phyloP scores from a whole-genome alignment of 1,140 invertebrate genomes.

The Muscidifurax raptorellus region DNA sequence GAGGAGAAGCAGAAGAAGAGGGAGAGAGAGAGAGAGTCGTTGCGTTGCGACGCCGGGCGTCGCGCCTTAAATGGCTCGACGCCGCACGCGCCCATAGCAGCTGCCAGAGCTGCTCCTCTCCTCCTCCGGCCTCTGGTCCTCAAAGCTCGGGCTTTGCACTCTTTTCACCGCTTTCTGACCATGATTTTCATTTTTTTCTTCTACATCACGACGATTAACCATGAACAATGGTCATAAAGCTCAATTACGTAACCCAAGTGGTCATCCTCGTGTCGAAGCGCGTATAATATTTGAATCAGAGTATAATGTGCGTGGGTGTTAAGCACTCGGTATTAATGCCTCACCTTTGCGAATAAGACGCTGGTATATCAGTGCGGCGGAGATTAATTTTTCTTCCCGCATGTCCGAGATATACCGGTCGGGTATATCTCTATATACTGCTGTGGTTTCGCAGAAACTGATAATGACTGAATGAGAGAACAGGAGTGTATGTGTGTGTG shows the following conservation, averaged over 20 bases:
- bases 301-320: too few relatives aligned
- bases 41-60: slow-evolving; percentile 73
- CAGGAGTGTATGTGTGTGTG: too few relatives aligned
- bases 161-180: slow-evolving; percentile 11
- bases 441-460: not conserved
- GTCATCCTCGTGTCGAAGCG: too few relatives aligned
- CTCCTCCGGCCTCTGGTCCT: not conserved
- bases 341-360: too few relatives aligned
- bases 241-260: too few relatives aligned
- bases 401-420: not conserved
- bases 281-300: too few relatives aligned
- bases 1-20: slow-evolving; percentile 45
- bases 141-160: slow-evolving; percentile 21
- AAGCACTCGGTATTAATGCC: too few relatives aligned
- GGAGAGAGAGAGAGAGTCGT: slow-evolving; percentile 56
- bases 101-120: slow-evolving; percentile 64
- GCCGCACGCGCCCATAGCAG: slow-evolving; percentile 74
- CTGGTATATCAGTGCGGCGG: too few relatives aligned
- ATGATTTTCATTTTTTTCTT: slow-evolving; percentile 4
- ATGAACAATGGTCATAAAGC: too few relatives aligned
- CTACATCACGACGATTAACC: not conserved
- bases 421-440: not conserved
- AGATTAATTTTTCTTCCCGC: slow-evolving; percentile 38
- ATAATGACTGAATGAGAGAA: not conserved
- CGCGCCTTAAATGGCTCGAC: slow-evolving; percentile 76